These are phyloP conservation scores for Euspilapteryx auroguttella DNA, from an alignment of 2,888 invertebrate species.

Conservation along the genomic window DNA sequence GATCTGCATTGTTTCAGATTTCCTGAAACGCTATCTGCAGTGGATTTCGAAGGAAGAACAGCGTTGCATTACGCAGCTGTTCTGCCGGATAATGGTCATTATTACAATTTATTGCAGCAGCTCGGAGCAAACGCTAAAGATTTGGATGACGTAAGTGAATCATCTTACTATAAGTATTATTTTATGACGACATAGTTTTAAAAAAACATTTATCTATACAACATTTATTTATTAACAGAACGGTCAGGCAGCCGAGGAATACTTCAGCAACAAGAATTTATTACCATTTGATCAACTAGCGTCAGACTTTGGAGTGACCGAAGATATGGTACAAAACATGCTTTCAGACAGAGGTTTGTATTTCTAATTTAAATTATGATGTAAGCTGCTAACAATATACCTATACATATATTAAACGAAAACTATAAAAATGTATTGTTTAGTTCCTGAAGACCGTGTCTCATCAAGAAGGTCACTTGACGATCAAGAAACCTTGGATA, in stretches of 20 bases:
- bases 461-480: conserved; percentile 74
- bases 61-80: conserved; percentile 87
- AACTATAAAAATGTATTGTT: too few relatives aligned
- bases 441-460: conserved; percentile 75
- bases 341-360: conserved; percentile 76
- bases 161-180: too few relatives aligned
- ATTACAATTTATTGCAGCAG: conserved; percentile 81
- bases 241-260: conserved; percentile 79
- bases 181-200: too few relatives aligned
- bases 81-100: conserved; percentile 83
- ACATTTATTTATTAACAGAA: conserved; percentile 60
- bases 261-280: conserved; percentile 67
- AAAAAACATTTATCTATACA: too few relatives aligned
- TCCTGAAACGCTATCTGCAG: conserved; percentile 82
- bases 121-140: conserved; percentile 83
- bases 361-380: background rate
- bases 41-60: conserved; percentile 81
- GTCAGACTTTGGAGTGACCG: conserved; percentile 70
- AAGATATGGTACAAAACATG: conserved; percentile 68
- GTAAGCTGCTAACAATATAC: too few relatives aligned
- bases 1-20: conserved; percentile 65
- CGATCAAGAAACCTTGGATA: conserved; percentile 69
- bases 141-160: conserved; percentile 77
- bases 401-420: too few relatives aligned
- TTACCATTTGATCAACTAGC: conserved; percentile 71